Evolutionary conservation across 2,888 invertebrate genomes (phyloP).

Genomic region (Dorcus hopei): DNA sequence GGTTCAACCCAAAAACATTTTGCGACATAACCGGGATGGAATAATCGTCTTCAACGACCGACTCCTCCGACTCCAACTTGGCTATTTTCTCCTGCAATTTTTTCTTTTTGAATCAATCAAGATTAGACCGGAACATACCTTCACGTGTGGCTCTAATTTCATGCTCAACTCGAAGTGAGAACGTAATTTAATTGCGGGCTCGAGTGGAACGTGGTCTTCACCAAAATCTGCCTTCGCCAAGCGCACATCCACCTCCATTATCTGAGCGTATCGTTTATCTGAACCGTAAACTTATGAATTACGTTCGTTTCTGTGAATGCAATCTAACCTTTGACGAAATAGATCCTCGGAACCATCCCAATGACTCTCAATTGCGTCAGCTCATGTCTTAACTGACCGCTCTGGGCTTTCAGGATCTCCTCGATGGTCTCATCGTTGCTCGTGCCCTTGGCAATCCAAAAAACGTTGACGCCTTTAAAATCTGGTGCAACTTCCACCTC

Average conservation of each 20-base stretch:
- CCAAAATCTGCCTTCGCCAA: slow-evolving; percentile 66
- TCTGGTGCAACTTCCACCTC: slow-evolving; percentile 65
- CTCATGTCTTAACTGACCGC: slow-evolving; percentile 66
- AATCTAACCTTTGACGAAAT: slow-evolving; percentile 64
- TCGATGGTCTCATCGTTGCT: slow-evolving; percentile 55
- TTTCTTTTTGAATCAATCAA: neutral
- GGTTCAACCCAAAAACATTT: slow-evolving; percentile 68
- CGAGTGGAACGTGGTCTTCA: slow-evolving; percentile 58
- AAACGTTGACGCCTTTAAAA: slow-evolving; percentile 66
- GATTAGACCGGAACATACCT: slow-evolving; percentile 39
- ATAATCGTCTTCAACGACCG: slow-evolving; percentile 30
- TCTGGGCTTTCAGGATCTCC: slow-evolving; percentile 53
- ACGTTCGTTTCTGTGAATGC: neutral
- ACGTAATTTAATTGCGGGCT: slow-evolving; percentile 39
- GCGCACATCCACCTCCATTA: slow-evolving; percentile 59
- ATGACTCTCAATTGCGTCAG: slow-evolving; percentile 69
- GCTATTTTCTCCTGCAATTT: slow-evolving; percentile 24
- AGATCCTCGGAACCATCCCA: slow-evolving; percentile 71
- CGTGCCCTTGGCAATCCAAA: slow-evolving; percentile 63
- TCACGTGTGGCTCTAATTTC: slow-evolving; percentile 53
- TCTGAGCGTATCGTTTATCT: slow-evolving; percentile 58
- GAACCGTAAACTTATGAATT: slow-evolving; percentile 15
- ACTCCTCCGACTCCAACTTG: slow-evolving; percentile 29
- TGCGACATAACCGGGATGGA: slow-evolving; percentile 67
- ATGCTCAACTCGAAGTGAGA: slow-evolving; percentile 48